These are phyloP conservation scores for Cheumatopsyche charites DNA, from an alignment of 1,140 invertebrate genomes.

Conservation along the genomic window DNA sequence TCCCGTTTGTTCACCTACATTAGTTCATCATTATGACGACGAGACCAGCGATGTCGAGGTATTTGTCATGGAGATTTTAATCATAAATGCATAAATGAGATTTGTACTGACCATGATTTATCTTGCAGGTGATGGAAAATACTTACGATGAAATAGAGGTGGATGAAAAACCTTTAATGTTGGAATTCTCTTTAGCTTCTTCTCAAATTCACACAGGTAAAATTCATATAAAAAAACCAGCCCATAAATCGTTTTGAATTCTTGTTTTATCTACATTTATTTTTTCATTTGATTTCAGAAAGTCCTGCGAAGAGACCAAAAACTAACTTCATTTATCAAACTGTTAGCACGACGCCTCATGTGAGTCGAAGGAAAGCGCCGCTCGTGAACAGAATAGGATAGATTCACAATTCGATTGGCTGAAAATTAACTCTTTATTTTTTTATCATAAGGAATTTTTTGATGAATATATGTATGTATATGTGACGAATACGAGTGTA, in stretches of 20 bases:
- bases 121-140: constrained; percentile 53
- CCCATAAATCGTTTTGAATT: not conserved
- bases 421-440: no score
- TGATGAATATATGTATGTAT: no score
- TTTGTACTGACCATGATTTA: not conserved
- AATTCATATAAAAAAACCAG: constrained; percentile 16
- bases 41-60: constrained; percentile 67
- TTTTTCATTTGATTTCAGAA: constrained; percentile 50
- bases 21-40: constrained; percentile 59
- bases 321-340: constrained; percentile 57
- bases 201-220: constrained; percentile 50
- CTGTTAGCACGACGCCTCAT: constrained; percentile 52
- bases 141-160: constrained; percentile 53
- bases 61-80: constrained; percentile 36
- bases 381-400: constrained; percentile 63
- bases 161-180: constrained; percentile 58
- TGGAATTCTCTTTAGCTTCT: constrained; percentile 57
- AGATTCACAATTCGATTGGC: constrained; percentile 6
- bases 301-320: constrained; percentile 57
- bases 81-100: not conserved
- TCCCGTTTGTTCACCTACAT: constrained; percentile 56
- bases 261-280: not conserved
- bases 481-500: no score
- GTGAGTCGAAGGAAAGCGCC: constrained; percentile 64
- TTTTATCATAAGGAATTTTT: no score